Conservation (phyloP, 2,888 invertebrate genomes). For the Parelbella ahira region DNA sequence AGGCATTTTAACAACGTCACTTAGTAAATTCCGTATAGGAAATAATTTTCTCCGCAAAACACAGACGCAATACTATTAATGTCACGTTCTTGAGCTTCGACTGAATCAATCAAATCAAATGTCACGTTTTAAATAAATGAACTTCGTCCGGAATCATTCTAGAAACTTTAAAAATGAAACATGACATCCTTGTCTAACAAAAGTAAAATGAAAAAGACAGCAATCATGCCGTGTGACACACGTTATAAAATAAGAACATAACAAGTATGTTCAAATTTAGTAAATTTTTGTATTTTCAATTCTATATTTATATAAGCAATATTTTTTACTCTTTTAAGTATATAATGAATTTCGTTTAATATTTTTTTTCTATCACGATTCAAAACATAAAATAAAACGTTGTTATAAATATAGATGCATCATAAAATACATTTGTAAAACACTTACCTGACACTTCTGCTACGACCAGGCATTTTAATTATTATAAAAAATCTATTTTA, state of each 20-base stretch:
- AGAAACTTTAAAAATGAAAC: slow-evolving; percentile 54
- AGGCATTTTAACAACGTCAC: slow-evolving; percentile 79
- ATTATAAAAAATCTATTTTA: not conserved
- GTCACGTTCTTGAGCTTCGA: slow-evolving; percentile 6
- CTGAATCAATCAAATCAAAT: slow-evolving; percentile 23
- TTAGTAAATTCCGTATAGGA: not conserved
- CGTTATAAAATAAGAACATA: too few relatives aligned
- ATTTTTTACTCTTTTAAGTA: too few relatives aligned
- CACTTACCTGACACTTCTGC: slow-evolving; percentile 37
- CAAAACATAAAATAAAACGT: too few relatives aligned
- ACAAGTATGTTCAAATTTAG: too few relatives aligned
- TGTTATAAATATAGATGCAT: too few relatives aligned
- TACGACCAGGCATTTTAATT: slow-evolving; percentile 31
- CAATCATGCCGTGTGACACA: too few relatives aligned
- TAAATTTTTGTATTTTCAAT: too few relatives aligned
- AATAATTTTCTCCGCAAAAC: slow-evolving; percentile 3
- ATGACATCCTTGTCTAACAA: slow-evolving; percentile 25
- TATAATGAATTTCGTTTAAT: too few relatives aligned
- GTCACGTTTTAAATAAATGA: slow-evolving; percentile 28
- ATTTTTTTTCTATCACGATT: too few relatives aligned
- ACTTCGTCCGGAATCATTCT: slow-evolving; percentile 39
- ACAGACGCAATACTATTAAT: slow-evolving; percentile 10
- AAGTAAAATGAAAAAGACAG: slow-evolving; percentile 11
- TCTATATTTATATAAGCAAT: too few relatives aligned
- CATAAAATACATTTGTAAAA: too few relatives aligned